Base-by-base conservation (phyloP, 2,797 vertebrate species). In the Clarias fuscus region DNA sequence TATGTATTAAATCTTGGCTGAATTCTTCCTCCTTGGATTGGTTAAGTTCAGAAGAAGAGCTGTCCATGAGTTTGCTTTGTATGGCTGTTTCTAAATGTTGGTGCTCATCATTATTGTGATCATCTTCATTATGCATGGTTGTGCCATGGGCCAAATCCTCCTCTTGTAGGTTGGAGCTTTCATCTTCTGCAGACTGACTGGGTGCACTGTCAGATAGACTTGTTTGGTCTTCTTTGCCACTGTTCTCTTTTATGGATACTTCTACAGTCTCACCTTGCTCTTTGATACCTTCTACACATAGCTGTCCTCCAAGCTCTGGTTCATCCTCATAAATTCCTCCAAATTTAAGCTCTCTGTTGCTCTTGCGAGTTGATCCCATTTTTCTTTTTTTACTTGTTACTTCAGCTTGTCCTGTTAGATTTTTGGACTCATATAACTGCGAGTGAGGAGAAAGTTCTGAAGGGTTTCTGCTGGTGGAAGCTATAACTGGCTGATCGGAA, bases 331-430 rank as follows among this genome's bases (percentile, higher is more conserved):
- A 64, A 22, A 89, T 85, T 17, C 4, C 71, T 17, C 86, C 78
- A 7, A 56, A 83, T 82, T 81, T 85, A 61, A 59, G 79, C 61
- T 64, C 87, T 37, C 71, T 88, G 91, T 89, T 89, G 76, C 27
- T 85, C 68, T 82, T 92, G 75, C 92, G 91, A 79, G 90, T 92
- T 81, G 93, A 94, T n/a, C 93, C 94, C 8, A 95, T 87, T 90
- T 95, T 95, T 88, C 88, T 92, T 88, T 87, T 92, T 62, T 88
- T 93, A 59, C 65, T 85, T 27, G 70, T 61, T n/a, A 83, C 37
- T 24, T 87, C 85, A 65, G 59, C 30, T 33, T 84, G 76, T 67
- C 33, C 11, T 3, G 59, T 7, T 33, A 48, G 71, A 79, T 82
- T 75, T 3, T 76, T 87, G n/a, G n/a, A 56, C 59, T 73, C 75